Percentiles rank a stretch among this genome's conserved stretches.
These are phyloP conservation scores for Drosophila biarmipes DNA, from an alignment of 1,140 invertebrate species.

Conservation along the genomic window DNA sequence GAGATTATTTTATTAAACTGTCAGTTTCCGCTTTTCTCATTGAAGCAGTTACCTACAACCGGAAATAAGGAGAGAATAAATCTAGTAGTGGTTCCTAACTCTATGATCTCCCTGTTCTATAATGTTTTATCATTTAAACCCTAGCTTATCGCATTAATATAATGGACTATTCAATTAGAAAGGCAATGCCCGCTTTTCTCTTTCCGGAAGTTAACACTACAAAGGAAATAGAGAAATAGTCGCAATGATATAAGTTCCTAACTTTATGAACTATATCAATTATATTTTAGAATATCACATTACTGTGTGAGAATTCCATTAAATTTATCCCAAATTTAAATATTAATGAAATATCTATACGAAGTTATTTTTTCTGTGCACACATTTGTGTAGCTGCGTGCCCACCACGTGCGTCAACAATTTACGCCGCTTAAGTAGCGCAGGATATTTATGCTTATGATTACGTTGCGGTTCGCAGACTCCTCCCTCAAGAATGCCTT, in stretches of 20 bases:
- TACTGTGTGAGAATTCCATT: too few relatives aligned
- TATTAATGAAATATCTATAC: too few relatives aligned
- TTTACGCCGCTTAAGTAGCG: constrained; percentile 71
- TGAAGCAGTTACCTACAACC: constrained; percentile 55
- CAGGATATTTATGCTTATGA: constrained; percentile 78
- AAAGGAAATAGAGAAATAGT: too few relatives aligned
- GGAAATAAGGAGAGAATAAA: too few relatives aligned
- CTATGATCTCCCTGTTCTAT: background rate
- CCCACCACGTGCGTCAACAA: constrained; percentile 70
- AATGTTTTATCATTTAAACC: background rate
- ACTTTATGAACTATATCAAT: too few relatives aligned
- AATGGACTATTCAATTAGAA: background rate
- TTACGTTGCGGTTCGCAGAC: constrained; percentile 71
- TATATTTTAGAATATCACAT: too few relatives aligned
- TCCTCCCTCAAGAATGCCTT: constrained; percentile 28
- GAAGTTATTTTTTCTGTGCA: background rate
- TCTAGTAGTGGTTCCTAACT: background rate
- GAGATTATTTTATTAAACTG: too few relatives aligned
- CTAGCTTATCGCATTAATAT: background rate
- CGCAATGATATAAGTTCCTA: too few relatives aligned
- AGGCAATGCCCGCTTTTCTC: too few relatives aligned
- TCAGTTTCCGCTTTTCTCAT: constrained; percentile 14
- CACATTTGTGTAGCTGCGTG: constrained; percentile 19
- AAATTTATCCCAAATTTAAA: too few relatives aligned
- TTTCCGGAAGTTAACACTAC: too few relatives aligned